These are phyloP conservation scores for Lomographa bimaculata DNA, from an alignment of 2,888 invertebrate species.

Conservation along the genomic window DNA sequence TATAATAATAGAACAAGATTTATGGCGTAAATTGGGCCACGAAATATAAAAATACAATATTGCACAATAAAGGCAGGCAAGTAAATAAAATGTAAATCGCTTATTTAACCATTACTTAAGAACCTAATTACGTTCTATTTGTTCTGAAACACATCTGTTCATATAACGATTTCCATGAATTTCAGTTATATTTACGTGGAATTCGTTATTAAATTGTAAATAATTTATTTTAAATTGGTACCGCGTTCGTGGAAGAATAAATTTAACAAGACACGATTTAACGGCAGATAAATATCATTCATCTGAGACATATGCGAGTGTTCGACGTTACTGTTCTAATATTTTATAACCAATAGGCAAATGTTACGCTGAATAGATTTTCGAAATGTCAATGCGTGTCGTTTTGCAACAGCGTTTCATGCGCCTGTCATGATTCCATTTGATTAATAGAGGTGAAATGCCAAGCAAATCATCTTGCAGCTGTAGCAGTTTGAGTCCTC, in stretches of 20 bases:
- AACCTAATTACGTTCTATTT: slow-evolving; percentile 14
- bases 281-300: slow-evolving; percentile 34
- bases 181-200: slow-evolving; percentile 32
- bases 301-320: slow-evolving; percentile 32
- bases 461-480: slow-evolving; percentile 3
- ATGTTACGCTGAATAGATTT: slow-evolving; percentile 33
- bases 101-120: slow-evolving; percentile 19
- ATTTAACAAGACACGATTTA: slow-evolving; percentile 39
- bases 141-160: slow-evolving; percentile 27
- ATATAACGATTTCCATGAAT: slow-evolving; percentile 30
- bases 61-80: slow-evolving; percentile 8
- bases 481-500: too few species aligned
- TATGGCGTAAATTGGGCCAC: too few species aligned
- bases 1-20: too few species aligned
- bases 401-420: slow-evolving; percentile 14
- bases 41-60: too few species aligned
- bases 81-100: slow-evolving; percentile 8
- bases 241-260: slow-evolving; percentile 37
- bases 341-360: slow-evolving; percentile 34
- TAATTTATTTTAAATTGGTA: slow-evolving; percentile 37
- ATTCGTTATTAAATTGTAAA: slow-evolving; percentile 27
- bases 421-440: slow-evolving; percentile 9
- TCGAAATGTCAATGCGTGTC: slow-evolving; percentile 18
- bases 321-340: slow-evolving; percentile 35
- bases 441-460: slow-evolving; percentile 13